Percentiles rank a stretch among this genome's conserved stretches.
Evolutionary conservation across 2,797 vertebrate genomes (phyloP).

Genomic region (Champsocephalus esox): DNA sequence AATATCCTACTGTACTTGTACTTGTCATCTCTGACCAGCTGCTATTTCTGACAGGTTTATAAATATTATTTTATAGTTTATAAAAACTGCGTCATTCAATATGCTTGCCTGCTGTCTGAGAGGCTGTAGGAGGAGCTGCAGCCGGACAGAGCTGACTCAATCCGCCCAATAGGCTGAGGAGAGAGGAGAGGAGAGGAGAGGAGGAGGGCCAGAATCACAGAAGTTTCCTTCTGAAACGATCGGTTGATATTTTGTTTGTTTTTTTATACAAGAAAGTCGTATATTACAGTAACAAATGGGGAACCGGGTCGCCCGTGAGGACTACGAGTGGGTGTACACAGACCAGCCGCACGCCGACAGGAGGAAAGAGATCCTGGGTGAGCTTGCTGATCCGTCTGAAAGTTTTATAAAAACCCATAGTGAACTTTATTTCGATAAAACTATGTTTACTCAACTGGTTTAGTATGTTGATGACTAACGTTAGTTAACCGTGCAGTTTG

Average conservation of each 20-base stretch:
- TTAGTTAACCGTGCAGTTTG: background rate
- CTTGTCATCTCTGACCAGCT: no score
- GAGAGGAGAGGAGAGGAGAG: background rate
- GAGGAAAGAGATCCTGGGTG: conserved; percentile 92
- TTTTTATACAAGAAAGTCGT: background rate
- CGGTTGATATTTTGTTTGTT: background rate
- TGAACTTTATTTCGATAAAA: background rate
- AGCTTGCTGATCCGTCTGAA: conserved; percentile 68
- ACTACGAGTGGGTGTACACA: conserved; percentile 96
- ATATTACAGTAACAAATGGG: conserved; percentile 83
- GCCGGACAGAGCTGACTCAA: background rate
- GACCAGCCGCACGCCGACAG: conserved; percentile 94
- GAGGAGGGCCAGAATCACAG: background rate
- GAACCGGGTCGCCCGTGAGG: conserved; percentile 88
- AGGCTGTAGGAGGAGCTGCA: background rate
- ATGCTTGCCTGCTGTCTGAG: background rate
- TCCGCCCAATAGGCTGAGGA: background rate
- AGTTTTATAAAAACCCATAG: background rate
- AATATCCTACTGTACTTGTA: no score
- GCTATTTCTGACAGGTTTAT: background rate
- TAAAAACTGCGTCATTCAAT: background rate
- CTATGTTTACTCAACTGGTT: no score
- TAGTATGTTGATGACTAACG: rapidly evolving
- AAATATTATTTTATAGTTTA: background rate
- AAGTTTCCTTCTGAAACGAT: background rate